These are phyloP conservation scores for Galerucella pusilla DNA, from an alignment of 2,888 invertebrate species.

Conservation along the genomic window DNA sequence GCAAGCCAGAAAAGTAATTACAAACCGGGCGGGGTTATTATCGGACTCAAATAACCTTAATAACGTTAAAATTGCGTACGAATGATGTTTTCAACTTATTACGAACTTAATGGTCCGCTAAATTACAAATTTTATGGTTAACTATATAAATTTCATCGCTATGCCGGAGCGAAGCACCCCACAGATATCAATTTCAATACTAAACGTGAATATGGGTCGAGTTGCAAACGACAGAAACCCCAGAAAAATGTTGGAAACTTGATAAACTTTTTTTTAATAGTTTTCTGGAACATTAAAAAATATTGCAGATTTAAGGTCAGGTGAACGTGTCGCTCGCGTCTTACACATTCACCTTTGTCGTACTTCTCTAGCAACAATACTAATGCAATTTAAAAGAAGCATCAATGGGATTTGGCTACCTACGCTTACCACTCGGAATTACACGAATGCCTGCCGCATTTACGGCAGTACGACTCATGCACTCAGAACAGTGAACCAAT, in stretches of 20 bases:
- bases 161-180: conserved; percentile 7
- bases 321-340: no score
- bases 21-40: conserved; percentile 49
- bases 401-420: no score
- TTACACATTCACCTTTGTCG: no score
- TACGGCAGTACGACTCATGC: no score
- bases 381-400: no score
- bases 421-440: no score
- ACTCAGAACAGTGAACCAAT: no score
- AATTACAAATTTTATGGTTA: conserved; percentile 58
- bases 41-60: conserved; percentile 55
- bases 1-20: conserved; percentile 56
- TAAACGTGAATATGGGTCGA: conserved; percentile 9
- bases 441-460: no score
- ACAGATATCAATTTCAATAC: conserved; percentile 12
- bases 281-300: no score
- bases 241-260: neutral
- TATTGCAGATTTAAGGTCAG: no score
- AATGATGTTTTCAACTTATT: conserved; percentile 56
- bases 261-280: no score
- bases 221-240: neutral
- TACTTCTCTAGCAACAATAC: no score
- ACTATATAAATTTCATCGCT: conserved; percentile 26
- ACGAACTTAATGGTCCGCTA: conserved; percentile 56
- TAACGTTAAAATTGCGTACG: conserved; percentile 55